Conservation (phyloP, 1,140 invertebrate genomes). For the Muscidifurax raptorellus region DNA sequence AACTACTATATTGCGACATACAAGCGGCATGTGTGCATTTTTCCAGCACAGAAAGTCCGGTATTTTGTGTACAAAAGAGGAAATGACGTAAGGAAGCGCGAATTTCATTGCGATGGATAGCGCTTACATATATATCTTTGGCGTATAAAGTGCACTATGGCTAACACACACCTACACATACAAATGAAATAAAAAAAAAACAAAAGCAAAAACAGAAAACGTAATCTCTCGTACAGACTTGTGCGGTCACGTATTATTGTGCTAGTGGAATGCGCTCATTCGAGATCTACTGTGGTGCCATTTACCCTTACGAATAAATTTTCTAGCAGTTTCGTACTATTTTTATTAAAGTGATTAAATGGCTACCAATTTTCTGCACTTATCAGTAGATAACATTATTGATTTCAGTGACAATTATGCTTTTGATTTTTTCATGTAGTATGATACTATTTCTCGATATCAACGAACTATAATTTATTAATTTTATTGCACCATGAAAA, state of each 20-base stretch:
- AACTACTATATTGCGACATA: conserved; percentile 59
- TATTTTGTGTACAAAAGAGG: conserved; percentile 71
- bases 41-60: conserved; percentile 67
- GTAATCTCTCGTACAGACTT: not conserved
- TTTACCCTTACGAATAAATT: conserved; percentile 23
- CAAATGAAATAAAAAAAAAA: conserved; percentile 26
- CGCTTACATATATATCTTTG: conserved; percentile 35
- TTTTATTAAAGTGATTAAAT: not conserved
- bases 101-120: conserved; percentile 21
- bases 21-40: conserved; percentile 68
- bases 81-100: not conserved
- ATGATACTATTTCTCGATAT: not conserved
- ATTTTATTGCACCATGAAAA: not conserved
- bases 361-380: not conserved
- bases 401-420: not conserved
- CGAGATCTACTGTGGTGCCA: conserved; percentile 45
- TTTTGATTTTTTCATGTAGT: not conserved
- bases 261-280: conserved; percentile 9
- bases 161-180: not conserved
- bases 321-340: conserved; percentile 1
- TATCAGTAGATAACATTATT: not conserved
- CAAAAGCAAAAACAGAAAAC: conserved; percentile 24
- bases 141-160: conserved; percentile 26
- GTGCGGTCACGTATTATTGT: not conserved
- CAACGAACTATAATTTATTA: not conserved